Percentiles rank a stretch among this genome's conserved stretches.
phyloP scores from a whole-genome alignment of 1,140 invertebrate genomes.

The Drosophila kanapiae region DNA sequence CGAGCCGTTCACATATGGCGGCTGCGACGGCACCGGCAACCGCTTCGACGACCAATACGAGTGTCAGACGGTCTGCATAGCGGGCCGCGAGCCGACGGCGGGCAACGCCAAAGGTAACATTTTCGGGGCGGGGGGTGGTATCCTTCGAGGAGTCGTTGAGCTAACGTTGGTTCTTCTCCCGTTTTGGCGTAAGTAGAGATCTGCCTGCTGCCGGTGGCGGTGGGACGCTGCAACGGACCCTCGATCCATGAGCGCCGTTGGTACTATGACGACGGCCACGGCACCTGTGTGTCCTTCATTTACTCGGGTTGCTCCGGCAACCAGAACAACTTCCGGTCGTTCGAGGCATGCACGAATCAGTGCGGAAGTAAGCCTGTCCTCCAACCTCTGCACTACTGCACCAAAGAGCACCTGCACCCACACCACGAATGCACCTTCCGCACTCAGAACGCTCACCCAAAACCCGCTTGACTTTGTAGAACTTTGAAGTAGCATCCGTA shows the following conservation, averaged over 20 bases:
- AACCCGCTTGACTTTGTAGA: slow-evolving; percentile 55
- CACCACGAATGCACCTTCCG: slow-evolving; percentile 38
- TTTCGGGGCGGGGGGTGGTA: not conserved
- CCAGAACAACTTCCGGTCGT: slow-evolving; percentile 91
- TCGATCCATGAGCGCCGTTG: slow-evolving; percentile 88
- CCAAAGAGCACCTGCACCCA: slow-evolving; percentile 31
- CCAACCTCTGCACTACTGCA: slow-evolving; percentile 39
- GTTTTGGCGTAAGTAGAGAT: slow-evolving; percentile 85
- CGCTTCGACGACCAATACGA: slow-evolving; percentile 90
- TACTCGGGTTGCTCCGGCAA: slow-evolving; percentile 94
- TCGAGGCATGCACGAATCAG: slow-evolving; percentile 89
- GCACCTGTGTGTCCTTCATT: slow-evolving; percentile 91
- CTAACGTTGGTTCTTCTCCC: slow-evolving; percentile 50
- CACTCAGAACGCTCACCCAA: slow-evolving; percentile 31
- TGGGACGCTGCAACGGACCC: slow-evolving; percentile 90
- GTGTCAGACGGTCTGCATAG: slow-evolving; percentile 89
- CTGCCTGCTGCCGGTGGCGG: slow-evolving; percentile 89
- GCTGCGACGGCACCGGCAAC: slow-evolving; percentile 95
- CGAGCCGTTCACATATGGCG: slow-evolving; percentile 92
- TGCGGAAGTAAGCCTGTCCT: slow-evolving; percentile 86
- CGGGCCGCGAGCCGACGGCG: slow-evolving; percentile 66
- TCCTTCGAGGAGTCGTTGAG: not conserved
- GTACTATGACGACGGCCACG: slow-evolving; percentile 91
- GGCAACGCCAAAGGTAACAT: slow-evolving; percentile 69
- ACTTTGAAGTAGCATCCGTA: slow-evolving; percentile 44